Conservation (phyloP, 92 coral and sea anemone species). For the Siderastrea siderea region DNA sequence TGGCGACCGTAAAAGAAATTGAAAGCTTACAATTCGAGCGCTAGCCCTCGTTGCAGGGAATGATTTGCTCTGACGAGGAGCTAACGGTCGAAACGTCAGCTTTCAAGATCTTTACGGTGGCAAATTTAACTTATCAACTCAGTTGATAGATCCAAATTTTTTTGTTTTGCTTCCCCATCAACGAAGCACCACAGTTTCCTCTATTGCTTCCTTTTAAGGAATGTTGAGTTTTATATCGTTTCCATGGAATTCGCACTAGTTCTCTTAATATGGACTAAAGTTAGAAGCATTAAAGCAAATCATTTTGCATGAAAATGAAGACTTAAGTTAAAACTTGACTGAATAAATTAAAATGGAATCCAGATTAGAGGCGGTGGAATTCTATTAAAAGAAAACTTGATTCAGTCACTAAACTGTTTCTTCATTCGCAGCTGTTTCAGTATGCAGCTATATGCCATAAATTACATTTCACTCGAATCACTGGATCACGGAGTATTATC, state of each 20-base stretch:
- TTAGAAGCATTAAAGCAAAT: neutral
- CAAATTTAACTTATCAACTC: no score
- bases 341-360: neutral
- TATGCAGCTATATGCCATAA: neutral
- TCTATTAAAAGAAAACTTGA: slow-evolving; percentile 4
- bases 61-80: no score
- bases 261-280: neutral
- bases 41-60: no score
- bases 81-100: no score
- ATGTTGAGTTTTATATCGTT: neutral
- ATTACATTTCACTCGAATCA: neutral
- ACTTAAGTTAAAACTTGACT: neutral
- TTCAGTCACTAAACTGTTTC: neutral
- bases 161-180: no score
- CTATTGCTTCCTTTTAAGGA: neutral
- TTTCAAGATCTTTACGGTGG: no score
- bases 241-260: neutral
- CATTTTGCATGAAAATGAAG: neutral
- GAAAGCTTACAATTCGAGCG: no score
- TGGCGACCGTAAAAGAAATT: no score
- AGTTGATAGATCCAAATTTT: no score
- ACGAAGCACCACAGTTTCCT: no score
- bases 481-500: neutral
- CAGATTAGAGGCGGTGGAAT: neutral
- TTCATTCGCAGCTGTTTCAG: neutral